Base-by-base conservation (phyloP, 2,888 invertebrate species). In the Tipula helvola region DNA sequence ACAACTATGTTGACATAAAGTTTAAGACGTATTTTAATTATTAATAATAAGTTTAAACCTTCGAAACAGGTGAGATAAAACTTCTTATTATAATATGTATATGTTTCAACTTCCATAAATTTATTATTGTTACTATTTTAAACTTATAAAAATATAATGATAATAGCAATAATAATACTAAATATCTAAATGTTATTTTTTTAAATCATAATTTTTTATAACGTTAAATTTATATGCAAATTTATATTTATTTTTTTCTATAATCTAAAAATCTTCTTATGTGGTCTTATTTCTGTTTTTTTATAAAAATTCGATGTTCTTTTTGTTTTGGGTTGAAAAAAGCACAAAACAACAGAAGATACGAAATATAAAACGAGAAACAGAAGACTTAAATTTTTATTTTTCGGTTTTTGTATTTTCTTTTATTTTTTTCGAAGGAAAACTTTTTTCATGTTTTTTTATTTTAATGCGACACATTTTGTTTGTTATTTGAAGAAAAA, bases 181-280 rank as follows among this genome's bases (percentile, higher is more conserved):
- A 71, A 71, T 71, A 71, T 71, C 13, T 71, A 28, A 71, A 71
- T 71, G 71, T 28, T 71, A 10, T 71, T 71, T 71, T 28, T 71
- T 52, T 52, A 71, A 71, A 71, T 71, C 28, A 71, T 71, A 71
- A 71, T 71, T 71, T 71, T 71, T 71, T 71, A 71, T 71, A 28
- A 71, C 71, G 10, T 71, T 71, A 71, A 71, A 71, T 71, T 71
- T 71, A 71, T 71, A 71, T 71, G 71, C 71, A 71, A 71, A 71
- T 71, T 71, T 71, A 71, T 28, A 71, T 71, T 57, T 57, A 57
- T 57, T 16, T 57, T 57, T 71, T 71, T 71, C 71, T 71, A 71
- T 71, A 71, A 71, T 71, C 71, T 71, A 71, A 71, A 71, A 71
- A 71, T 71, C 71, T 71, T 71, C 71, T 71, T 71, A 71, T 71